Base-by-base conservation (phyloP, 1,140 invertebrate genomes). In the Zaprionus nigranus region DNA sequence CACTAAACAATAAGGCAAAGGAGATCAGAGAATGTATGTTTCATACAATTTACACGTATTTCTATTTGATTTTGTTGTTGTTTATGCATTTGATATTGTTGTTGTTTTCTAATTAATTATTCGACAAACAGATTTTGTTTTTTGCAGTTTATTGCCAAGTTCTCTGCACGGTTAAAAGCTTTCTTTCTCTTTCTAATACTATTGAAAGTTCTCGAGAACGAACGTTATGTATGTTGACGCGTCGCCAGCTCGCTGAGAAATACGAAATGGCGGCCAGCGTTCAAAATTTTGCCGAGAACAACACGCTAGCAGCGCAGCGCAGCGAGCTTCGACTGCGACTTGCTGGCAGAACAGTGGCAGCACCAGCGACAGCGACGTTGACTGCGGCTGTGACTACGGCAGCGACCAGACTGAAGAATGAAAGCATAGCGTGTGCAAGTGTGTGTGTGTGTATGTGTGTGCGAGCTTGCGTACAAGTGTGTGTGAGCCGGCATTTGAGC, bases 241-340 rank as follows among this genome's bases (percentile, higher is more conserved):
- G 86, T 90, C 40, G 85, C 79, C 75, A 77, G 85, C 76, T 85
- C 79, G 67, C 80, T 75, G 82, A 78, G 82, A 85, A 90, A 86
- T 90, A 82, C 81, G 81, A 82, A 76, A 77, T 79, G 68, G 74
- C 74, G 69, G 63, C 61, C 54, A 72, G 62, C 49, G 71, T 75
- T 56, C 71, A 71, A 81, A 78, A 66, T 84, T 84, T 87, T 61
- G 80, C 67, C 78, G 84, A 88, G 84, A 88, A 88, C 84, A 84
- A 71, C 49, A 51, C 24, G 70, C 38, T 51, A 57, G 69, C 74
- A 66, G 74, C 61, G 57, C 74, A 49, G 69, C 59, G 2, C n/a
- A 36, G 43, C 30, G 30, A 57, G 53, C 71, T 7, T 30, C 64
- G 30, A 20, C 53, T 15, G 28, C 57, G n/a, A 13, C 68, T 49